Evolutionary conservation across 35 echinoderm and acorn worm genomes (phyloP), one percentile per base, ranked within the genome.

Genomic region (Ophioderma brevispina): DNA sequence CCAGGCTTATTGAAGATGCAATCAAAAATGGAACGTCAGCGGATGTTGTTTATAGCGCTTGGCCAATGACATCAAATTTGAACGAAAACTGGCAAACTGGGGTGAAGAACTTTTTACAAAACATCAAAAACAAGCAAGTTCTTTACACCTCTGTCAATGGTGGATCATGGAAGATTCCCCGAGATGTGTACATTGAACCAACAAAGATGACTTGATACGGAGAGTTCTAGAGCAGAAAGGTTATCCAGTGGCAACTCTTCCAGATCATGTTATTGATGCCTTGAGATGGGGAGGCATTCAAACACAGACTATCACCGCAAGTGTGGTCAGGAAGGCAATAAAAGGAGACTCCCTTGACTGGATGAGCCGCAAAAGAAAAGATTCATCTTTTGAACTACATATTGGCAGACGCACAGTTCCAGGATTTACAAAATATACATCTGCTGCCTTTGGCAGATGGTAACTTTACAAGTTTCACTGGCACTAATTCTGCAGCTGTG

Each of bases 381-480:
- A 37, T 90, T 8, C 14, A 46, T 19, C 64, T 95, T 43, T 39
- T 95, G n/a, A 30, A 87, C 38, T 95, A 95, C 64, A 37, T 95
- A 32, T 56, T 92, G 38, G 1, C 1, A 33, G 80, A 82, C 30
- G 34, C 28, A 5, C 14, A 79, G 21, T 64, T 49, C 21, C 15
- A 32, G 33, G 42, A 77, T 40, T 42, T 92, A 10, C 36, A 81
- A 17, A 78, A 50, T 39, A 37, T 92, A 38, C 34, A 40, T 15
- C 81, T 92, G 14, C 39, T 92, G 21, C 91, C 91, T 25, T n/a
- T 92, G 13, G 77, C 76, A 23, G 43, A 92, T 86, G 85, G 91
- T 0, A 80, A 35, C 18, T 92, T 92, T 77, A 70, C 32, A 4
- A 18, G 13, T 15, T 90, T 90, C 33, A 2, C 34, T 39, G 13